phyloP scores from a whole-genome alignment of 2,888 invertebrate species.

The Dorcus parallelipipedus region DNA sequence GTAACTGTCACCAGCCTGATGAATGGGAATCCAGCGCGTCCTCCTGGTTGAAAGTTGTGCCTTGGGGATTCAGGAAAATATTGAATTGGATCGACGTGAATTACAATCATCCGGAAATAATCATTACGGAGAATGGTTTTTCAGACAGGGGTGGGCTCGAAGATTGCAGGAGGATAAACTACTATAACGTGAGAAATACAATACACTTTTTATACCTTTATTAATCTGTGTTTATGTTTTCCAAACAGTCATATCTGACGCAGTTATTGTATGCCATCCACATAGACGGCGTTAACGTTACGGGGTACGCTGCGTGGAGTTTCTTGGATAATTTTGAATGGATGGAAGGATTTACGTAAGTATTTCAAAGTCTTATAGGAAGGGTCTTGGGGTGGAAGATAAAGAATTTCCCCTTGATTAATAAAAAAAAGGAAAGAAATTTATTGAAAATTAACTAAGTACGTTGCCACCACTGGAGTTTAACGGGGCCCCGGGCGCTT shows the following conservation, averaged over 20 bases:
- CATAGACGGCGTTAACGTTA: constrained; percentile 54
- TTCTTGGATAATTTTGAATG: constrained; percentile 77
- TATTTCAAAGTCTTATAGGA: background rate
- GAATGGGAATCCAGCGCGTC: constrained; percentile 54
- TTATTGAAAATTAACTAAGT: no score
- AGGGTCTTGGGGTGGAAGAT: no score
- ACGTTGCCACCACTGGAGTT: no score
- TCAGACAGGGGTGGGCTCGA: constrained; percentile 40
- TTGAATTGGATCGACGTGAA: constrained; percentile 48
- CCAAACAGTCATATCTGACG: constrained; percentile 42
- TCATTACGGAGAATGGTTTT: constrained; percentile 56
- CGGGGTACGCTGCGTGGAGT: constrained; percentile 71
- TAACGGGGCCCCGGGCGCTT: no score
- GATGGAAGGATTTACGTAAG: constrained; percentile 67
- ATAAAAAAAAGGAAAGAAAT: no score
- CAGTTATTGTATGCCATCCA: constrained; percentile 49
- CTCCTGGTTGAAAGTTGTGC: constrained; percentile 48
- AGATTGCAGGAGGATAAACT: constrained; percentile 21
- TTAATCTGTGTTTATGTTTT: background rate
- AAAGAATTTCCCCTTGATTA: no score
- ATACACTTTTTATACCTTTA: background rate
- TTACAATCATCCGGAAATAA: constrained; percentile 57
- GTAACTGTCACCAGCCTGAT: constrained; percentile 39
- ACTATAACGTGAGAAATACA: constrained; percentile 18
- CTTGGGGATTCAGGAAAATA: constrained; percentile 57